A percentile compares a stretch with the other conserved stretches of the same genome.
These are phyloP conservation scores for Poliocrania exsul DNA, from an alignment of 2,797 vertebrate genomes.

Conservation along the genomic window DNA sequence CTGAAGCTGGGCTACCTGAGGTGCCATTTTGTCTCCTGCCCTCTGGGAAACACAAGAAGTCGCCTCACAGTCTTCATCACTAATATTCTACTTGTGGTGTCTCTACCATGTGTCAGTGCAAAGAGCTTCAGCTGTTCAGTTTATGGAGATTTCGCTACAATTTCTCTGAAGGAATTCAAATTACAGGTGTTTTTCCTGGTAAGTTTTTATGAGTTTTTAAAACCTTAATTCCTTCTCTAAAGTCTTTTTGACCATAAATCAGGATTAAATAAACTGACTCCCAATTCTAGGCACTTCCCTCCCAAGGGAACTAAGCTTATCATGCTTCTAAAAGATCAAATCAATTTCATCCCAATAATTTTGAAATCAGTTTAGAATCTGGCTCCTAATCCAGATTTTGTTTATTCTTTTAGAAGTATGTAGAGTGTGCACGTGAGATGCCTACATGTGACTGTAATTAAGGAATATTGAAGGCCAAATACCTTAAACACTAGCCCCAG, in stretches of 20 bases:
- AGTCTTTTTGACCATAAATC: neutral
- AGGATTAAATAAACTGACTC: neutral
- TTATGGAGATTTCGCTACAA: neutral
- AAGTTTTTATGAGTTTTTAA: neutral
- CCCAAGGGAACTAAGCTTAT: neutral
- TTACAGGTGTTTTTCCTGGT: neutral
- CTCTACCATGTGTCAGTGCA: accelerated
- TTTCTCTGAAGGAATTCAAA: neutral
- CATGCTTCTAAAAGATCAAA: neutral
- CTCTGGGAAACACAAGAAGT: neutral
- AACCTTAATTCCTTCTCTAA: neutral
- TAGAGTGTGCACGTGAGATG: neutral
- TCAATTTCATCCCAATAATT: neutral
- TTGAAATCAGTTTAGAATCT: neutral
- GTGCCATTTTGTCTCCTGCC: neutral
- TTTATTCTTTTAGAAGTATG: neutral
- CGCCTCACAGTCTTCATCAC: neutral
- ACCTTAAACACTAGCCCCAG: neutral
- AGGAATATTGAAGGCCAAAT: neutral
- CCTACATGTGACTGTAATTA: neutral
- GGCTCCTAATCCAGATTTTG: neutral
- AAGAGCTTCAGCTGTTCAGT: neutral
- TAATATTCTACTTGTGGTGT: accelerated
- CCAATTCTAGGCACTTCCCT: neutral
- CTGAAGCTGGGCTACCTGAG: neutral